Percentiles rank a stretch among this genome's conserved stretches.
Evolutionary conservation across 2,888 invertebrate species (phyloP).

Genomic region (Catocala sponsa): DNA sequence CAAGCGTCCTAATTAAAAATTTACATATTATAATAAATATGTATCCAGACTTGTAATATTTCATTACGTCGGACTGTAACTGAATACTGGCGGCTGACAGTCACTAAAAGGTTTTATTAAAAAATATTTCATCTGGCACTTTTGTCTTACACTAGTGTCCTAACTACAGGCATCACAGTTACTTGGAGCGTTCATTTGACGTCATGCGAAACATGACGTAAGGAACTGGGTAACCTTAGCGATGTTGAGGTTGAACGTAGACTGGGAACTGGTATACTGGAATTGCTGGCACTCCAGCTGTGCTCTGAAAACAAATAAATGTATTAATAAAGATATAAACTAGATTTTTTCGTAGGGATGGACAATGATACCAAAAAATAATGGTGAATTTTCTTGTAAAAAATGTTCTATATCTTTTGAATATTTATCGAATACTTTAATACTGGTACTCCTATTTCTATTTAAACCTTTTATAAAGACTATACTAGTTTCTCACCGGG

Average conservation of each 20-base stretch:
- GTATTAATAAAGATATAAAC: neutral
- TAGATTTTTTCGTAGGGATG: too few relatives aligned
- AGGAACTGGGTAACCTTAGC: constrained; percentile 56
- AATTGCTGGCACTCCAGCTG: constrained; percentile 57
- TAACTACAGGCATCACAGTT: constrained; percentile 72
- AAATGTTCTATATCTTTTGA: too few relatives aligned
- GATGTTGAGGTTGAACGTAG: constrained; percentile 72
- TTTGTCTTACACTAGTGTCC: constrained; percentile 71
- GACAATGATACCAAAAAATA: too few relatives aligned
- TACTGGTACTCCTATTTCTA: too few relatives aligned
- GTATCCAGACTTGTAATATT: constrained; percentile 20
- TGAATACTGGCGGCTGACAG: constrained; percentile 15
- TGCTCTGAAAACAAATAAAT: constrained; percentile 63
- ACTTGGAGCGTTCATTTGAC: constrained; percentile 44
- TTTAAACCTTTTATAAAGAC: too few relatives aligned
- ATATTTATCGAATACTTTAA: too few relatives aligned
- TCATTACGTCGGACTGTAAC: constrained; percentile 12
- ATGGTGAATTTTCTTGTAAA: too few relatives aligned
- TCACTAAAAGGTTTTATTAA: constrained; percentile 35
- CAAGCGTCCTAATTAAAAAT: constrained; percentile 16
- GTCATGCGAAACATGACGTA: constrained; percentile 41
- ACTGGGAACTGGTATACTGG: constrained; percentile 74
- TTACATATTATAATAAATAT: constrained; percentile 29
- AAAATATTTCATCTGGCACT: constrained; percentile 75
- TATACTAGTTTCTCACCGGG: too few relatives aligned